Conservation (phyloP, 2,797 vertebrate genomes). For the Phyllotis vaccarum region DNA sequence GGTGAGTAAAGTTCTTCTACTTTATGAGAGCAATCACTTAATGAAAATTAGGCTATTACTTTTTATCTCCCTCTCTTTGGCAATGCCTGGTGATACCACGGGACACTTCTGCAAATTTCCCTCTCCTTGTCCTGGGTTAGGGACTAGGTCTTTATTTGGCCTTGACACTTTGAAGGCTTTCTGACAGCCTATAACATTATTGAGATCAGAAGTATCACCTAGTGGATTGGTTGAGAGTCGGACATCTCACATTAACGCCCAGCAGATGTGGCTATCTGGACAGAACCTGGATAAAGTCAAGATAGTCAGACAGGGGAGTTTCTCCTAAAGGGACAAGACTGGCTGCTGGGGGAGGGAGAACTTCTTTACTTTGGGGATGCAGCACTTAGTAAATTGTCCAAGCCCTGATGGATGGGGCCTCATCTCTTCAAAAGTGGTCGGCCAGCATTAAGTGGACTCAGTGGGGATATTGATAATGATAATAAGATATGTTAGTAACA, state of each 20-base stretch:
- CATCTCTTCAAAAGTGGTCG: not conserved
- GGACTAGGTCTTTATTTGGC: slow-evolving; percentile 67
- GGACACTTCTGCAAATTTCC: slow-evolving; percentile 73
- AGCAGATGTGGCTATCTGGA: not conserved
- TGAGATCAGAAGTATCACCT: slow-evolving; percentile 58
- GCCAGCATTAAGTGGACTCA: not conserved
- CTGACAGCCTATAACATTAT: slow-evolving; percentile 48
- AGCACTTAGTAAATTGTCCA: not conserved
- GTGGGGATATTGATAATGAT: not conserved
- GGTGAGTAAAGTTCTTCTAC: slow-evolving; percentile 80
- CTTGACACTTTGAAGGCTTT: slow-evolving; percentile 73
- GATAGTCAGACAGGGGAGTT: not conserved
- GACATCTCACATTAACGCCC: not conserved
- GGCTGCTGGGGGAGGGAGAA: not conserved
- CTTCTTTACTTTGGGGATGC: not conserved
- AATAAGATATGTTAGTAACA: not conserved
- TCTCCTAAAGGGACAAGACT: not conserved
- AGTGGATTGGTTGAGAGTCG: not conserved
- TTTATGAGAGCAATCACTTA: slow-evolving; percentile 82
- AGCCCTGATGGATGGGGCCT: not conserved
- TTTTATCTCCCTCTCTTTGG: slow-evolving; percentile 81
- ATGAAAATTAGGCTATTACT: slow-evolving; percentile 83
- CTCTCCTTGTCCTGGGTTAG: slow-evolving; percentile 61
- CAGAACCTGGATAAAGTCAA: not conserved
- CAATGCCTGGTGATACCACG: slow-evolving; percentile 57